These are phyloP conservation scores for Diaperis boleti DNA, from an alignment of 2,888 invertebrate genomes.

Conservation along the genomic window DNA sequence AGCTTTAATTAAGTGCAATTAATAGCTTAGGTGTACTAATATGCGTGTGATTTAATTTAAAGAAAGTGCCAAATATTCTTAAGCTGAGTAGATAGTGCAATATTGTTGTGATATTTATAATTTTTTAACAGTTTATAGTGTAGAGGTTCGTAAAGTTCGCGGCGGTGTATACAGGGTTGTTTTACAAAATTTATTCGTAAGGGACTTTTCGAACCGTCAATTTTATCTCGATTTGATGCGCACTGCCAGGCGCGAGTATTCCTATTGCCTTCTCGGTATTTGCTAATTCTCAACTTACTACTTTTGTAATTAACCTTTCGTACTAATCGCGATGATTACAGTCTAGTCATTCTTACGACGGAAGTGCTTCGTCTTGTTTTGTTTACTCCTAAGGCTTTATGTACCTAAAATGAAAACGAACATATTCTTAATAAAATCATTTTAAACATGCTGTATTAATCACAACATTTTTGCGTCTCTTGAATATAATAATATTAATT, in stretches of 20 bases:
- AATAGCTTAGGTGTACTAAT: conserved; percentile 19
- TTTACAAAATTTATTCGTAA: not conserved
- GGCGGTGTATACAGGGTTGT: not conserved
- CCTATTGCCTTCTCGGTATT: conserved; percentile 2
- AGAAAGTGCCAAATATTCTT: conserved; percentile 28
- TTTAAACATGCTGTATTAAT: no score
- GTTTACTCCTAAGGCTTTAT: conserved; percentile 21
- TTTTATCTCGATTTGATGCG: not conserved
- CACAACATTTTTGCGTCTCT: no score
- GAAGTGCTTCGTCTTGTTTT: not conserved
- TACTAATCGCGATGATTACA: conserved; percentile 27
- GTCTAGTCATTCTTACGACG: conserved; percentile 26
- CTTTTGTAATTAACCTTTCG: conserved; percentile 14
- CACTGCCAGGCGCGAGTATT: conserved; percentile 1
- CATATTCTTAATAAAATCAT: conserved; percentile 28
- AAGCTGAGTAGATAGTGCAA: conserved; percentile 27
- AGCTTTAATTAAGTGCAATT: conserved; percentile 31
- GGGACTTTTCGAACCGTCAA: not conserved
- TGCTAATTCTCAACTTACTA: conserved; percentile 7
- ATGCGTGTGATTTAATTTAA: conserved; percentile 22
- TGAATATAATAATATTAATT: no score
- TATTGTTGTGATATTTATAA: conserved; percentile 37
- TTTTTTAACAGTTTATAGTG: conserved; percentile 22
- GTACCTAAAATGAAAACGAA: conserved; percentile 5
- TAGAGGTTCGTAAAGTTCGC: conserved; percentile 1